A percentile compares a stretch with the other conserved stretches of the same genome.
phyloP scores from a whole-genome alignment of 2,888 invertebrate species.

The Caenorhabditis uteleia region DNA sequence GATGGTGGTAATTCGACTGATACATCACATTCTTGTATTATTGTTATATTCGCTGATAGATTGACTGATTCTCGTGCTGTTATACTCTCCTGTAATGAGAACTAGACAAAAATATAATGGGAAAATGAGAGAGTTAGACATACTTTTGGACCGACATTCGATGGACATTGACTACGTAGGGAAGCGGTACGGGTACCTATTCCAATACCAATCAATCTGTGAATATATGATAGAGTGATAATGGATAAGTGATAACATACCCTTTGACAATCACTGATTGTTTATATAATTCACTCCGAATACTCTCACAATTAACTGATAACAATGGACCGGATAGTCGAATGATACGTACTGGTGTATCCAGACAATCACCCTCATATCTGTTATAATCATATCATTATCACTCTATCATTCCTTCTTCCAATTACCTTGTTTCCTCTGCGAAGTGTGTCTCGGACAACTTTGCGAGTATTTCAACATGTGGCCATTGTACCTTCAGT shows the following conservation, averaged over 20 bases:
- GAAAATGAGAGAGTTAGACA: constrained; percentile 2
- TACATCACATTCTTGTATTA: constrained; percentile 46
- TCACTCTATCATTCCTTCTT: too few species aligned
- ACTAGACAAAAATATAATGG: constrained; percentile 1
- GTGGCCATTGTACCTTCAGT: constrained; percentile 36
- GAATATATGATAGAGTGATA: not conserved
- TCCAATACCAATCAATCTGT: constrained; percentile 50
- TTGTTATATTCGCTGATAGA: constrained; percentile 45
- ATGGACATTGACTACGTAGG: constrained; percentile 45
- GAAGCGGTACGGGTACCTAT: constrained; percentile 52
- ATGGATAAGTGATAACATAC: constrained; percentile 5
- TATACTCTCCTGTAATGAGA: constrained; percentile 39
- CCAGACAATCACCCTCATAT: constrained; percentile 48
- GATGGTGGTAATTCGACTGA: constrained; percentile 12
- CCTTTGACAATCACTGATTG: constrained; percentile 50
- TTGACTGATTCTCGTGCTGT: constrained; percentile 32
- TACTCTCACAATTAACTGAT: constrained; percentile 39
- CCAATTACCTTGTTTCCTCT: constrained; percentile 24
- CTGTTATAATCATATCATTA: constrained; percentile 10
- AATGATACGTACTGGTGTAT: constrained; percentile 47
- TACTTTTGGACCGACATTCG: constrained; percentile 32
- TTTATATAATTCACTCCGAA: constrained; percentile 33
- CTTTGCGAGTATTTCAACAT: constrained; percentile 26
- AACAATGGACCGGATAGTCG: constrained; percentile 38
- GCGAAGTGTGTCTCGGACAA: constrained; percentile 25